These are phyloP conservation scores for Lasioglossum leucozonium DNA, from an alignment of 2,888 invertebrate species.

Conservation along the genomic window DNA sequence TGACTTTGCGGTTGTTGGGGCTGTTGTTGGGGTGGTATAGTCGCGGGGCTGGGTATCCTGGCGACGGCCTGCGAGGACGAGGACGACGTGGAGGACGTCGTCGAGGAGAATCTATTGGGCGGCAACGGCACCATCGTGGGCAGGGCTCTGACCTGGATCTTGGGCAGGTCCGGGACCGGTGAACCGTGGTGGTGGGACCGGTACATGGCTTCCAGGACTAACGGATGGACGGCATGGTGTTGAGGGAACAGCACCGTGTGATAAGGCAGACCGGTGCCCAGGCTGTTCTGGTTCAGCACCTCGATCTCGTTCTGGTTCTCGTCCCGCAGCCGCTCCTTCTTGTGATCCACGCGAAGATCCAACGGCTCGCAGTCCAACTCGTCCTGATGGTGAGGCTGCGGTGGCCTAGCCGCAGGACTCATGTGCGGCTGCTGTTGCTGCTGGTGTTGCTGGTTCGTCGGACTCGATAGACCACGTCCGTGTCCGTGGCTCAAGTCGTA, in stretches of 20 bases:
- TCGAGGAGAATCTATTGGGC: slow-evolving; percentile 83
- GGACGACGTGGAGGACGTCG: slow-evolving; percentile 81
- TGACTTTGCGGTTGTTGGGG: slow-evolving; percentile 66
- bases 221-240: slow-evolving; percentile 87
- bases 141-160: slow-evolving; percentile 84
- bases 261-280: slow-evolving; percentile 74
- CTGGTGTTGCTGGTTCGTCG: slow-evolving; percentile 82
- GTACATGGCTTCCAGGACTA: slow-evolving; percentile 90
- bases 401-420: slow-evolving; percentile 87
- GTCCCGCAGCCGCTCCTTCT: slow-evolving; percentile 91
- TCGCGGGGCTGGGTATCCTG: slow-evolving; percentile 71
- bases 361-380: slow-evolving; percentile 90
- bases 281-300: slow-evolving; percentile 80
- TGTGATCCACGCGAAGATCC: slow-evolving; percentile 94
- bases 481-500: slow-evolving; percentile 88
- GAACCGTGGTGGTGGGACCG: slow-evolving; percentile 85
- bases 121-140: slow-evolving; percentile 84
- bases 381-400: slow-evolving; percentile 83
- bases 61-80: slow-evolving; percentile 70
- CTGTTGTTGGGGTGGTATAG: slow-evolving; percentile 39
- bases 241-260: slow-evolving; percentile 82
- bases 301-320: slow-evolving; percentile 94
- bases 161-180: slow-evolving; percentile 87
- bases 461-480: slow-evolving; percentile 82
- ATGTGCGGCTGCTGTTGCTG: slow-evolving; percentile 86